These are phyloP conservation scores for Holacanthus passer DNA, from an alignment of 2,113 vertebrate species.

Conservation along the genomic window DNA sequence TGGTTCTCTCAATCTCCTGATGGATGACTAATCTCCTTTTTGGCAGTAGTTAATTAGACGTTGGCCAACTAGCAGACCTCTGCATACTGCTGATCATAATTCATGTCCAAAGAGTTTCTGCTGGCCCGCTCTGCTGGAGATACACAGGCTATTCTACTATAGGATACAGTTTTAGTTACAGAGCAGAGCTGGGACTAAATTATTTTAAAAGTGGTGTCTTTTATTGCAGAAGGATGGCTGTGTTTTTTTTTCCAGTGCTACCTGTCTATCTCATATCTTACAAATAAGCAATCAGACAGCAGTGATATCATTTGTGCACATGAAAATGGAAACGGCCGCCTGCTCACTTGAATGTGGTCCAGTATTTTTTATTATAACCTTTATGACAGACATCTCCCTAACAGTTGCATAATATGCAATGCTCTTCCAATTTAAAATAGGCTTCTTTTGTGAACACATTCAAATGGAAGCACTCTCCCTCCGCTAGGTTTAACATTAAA, in stretches of 20 bases:
- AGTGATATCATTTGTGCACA: slow-evolving; percentile 22
- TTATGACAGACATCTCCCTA: slow-evolving; percentile 34
- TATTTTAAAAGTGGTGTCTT: not conserved
- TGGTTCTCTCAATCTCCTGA: slow-evolving; percentile 51
- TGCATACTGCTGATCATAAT: slow-evolving; percentile 40
- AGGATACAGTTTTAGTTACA: slow-evolving; percentile 12
- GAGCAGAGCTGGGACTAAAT: not conserved
- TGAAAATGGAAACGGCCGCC: slow-evolving; percentile 27
- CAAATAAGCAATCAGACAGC: slow-evolving; percentile 19
- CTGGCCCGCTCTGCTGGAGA: slow-evolving; percentile 33
- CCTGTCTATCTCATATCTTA: slow-evolving; percentile 8
- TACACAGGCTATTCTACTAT: not conserved
- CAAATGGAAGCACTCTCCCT: slow-evolving; percentile 39
- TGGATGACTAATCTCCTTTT: slow-evolving; percentile 66
- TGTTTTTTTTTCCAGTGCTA: not conserved
- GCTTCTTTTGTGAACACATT: slow-evolving; percentile 38
- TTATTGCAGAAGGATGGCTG: not conserved
- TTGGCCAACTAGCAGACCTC: slow-evolving; percentile 37
- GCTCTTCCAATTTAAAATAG: slow-evolving; percentile 41
- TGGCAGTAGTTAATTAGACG: slow-evolving; percentile 67
- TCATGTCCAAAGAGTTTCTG: slow-evolving; percentile 42
- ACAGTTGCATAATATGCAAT: slow-evolving; percentile 39
- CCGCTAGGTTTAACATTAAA: slow-evolving; percentile 49
- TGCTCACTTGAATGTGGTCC: slow-evolving; percentile 17
- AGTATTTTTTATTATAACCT: slow-evolving; percentile 37